Conservation (phyloP, 2,113 vertebrate species). For the Ictalurus punctatus region DNA sequence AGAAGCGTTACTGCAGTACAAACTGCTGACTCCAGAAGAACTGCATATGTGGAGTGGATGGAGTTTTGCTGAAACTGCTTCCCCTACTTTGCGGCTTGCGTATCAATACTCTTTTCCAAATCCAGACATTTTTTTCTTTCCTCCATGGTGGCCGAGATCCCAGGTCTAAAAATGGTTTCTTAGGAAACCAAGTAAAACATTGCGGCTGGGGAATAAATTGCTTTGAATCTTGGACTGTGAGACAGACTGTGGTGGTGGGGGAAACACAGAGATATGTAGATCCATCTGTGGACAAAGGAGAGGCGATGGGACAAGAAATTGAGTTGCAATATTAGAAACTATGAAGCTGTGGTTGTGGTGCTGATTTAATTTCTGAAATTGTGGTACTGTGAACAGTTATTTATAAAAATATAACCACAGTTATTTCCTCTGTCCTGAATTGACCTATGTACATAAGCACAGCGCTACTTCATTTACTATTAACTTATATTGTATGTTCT, state of each 20-base stretch:
- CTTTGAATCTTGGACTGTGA: constrained; percentile 40
- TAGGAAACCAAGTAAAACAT: constrained; percentile 58
- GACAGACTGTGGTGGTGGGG: constrained; percentile 1
- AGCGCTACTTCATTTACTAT: not conserved
- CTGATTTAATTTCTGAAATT: not conserved
- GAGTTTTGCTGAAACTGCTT: constrained; percentile 17
- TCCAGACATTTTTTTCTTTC: constrained; percentile 38
- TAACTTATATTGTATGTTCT: not conserved
- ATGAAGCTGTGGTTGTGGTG: not conserved
- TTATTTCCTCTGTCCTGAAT: constrained; percentile 10
- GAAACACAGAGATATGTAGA: constrained; percentile 10
- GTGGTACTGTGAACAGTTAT: not conserved
- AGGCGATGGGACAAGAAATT: not conserved
- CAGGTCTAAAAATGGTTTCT: constrained; percentile 51
- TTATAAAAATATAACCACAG: not conserved
- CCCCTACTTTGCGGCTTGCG: constrained; percentile 17
- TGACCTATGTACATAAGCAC: not conserved
- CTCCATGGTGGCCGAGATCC: constrained; percentile 38
- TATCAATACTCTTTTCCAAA: constrained; percentile 41
- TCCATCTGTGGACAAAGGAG: constrained; percentile 4
- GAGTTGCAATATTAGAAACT: not conserved
- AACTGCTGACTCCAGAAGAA: constrained; percentile 40
- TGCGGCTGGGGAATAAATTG: constrained; percentile 43
- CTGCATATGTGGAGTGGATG: constrained; percentile 20
- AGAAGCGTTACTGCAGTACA: not conserved